phyloP scores from a whole-genome alignment of 2,888 invertebrate genomes.

The Pseudeuparius sepicola region DNA sequence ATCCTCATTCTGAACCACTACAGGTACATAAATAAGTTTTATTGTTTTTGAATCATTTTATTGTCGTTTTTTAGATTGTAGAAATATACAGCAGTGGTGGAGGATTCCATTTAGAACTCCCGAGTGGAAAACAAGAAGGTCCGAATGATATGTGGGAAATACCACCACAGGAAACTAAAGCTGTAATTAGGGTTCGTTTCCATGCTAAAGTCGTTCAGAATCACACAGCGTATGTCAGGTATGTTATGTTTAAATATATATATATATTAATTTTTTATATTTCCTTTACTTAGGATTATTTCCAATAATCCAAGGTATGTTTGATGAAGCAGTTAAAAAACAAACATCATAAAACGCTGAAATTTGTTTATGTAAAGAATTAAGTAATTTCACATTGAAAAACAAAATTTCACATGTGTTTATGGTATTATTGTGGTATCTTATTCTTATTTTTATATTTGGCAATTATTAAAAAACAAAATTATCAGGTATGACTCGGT shows the following conservation, averaged over 20 bases:
- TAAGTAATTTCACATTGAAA: too few relatives aligned
- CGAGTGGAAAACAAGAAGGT: slow-evolving; percentile 66
- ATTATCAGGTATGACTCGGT: too few relatives aligned
- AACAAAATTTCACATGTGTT: too few relatives aligned
- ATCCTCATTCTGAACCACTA: slow-evolving; percentile 80
- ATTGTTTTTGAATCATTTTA: background rate
- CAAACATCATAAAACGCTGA: too few relatives aligned
- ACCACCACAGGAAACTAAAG: slow-evolving; percentile 77
- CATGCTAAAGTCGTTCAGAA: slow-evolving; percentile 67
- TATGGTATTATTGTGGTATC: too few relatives aligned
- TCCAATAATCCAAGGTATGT: slow-evolving; percentile 1
- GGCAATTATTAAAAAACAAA: too few relatives aligned
- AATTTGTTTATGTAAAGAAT: too few relatives aligned
- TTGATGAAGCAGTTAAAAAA: too few relatives aligned
- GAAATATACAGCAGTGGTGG: slow-evolving; percentile 83
- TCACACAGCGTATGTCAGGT: slow-evolving; percentile 76
- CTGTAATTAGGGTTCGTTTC: slow-evolving; percentile 79
- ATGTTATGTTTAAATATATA: slow-evolving; percentile 20
- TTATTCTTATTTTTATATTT: too few relatives aligned
- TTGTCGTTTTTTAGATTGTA: slow-evolving; percentile 45
- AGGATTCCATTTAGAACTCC: slow-evolving; percentile 80
- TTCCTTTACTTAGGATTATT: background rate
- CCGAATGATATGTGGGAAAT: slow-evolving; percentile 82
- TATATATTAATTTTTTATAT: slow-evolving; percentile 3
- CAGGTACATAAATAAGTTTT: slow-evolving; percentile 46